Evolutionary conservation across 2,888 invertebrate species (phyloP).

Genomic region (Ormyrus thymus): DNA sequence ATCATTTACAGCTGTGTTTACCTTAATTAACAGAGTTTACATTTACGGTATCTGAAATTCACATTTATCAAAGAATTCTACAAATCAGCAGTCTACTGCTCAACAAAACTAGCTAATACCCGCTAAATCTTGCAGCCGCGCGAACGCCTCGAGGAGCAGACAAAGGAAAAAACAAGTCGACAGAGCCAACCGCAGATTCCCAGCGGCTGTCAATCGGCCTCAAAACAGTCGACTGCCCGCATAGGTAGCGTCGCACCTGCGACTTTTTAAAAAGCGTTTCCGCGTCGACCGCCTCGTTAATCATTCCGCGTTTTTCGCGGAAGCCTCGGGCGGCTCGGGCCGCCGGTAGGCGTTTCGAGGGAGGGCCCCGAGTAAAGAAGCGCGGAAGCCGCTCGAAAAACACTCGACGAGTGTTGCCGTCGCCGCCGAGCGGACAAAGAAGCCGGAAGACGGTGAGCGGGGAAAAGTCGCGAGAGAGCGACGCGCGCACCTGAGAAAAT

Average conservation of each 20-base stretch:
- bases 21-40: too few relatives aligned
- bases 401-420: too few relatives aligned
- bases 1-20: too few relatives aligned
- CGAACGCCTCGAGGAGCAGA: neutral
- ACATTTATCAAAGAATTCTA: too few relatives aligned
- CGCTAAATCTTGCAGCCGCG: neutral
- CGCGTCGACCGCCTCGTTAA: slow-evolving; percentile 52
- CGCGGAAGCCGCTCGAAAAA: too few relatives aligned
- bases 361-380: neutral
- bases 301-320: slow-evolving; percentile 53
- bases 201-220: neutral
- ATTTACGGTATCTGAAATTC: too few relatives aligned
- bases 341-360: neutral
- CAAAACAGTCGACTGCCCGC: neutral
- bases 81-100: too few relatives aligned
- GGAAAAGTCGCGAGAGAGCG: too few relatives aligned
- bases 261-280: slow-evolving; percentile 34
- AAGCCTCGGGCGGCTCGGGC: slow-evolving; percentile 4
- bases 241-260: slow-evolving; percentile 17
- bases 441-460: too few relatives aligned
- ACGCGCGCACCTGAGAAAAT: too few relatives aligned
- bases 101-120: too few relatives aligned
- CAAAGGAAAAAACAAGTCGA: neutral
- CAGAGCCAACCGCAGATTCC: neutral
- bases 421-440: too few relatives aligned